Conservation (phyloP, 2,113 vertebrate genomes). For the Panthera uncia region DNA sequence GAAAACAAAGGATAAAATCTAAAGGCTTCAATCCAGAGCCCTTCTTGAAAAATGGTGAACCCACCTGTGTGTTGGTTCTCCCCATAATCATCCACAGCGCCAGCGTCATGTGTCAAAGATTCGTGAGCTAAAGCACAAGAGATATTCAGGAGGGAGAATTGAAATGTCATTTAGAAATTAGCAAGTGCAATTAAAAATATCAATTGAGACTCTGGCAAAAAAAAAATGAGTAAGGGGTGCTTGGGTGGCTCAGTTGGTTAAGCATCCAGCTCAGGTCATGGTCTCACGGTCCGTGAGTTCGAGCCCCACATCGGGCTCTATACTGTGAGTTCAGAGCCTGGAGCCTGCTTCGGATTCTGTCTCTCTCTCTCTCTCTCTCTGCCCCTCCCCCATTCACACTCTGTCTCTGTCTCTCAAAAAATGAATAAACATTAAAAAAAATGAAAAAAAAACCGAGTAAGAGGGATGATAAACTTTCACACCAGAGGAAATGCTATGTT, state of each 20-base stretch:
- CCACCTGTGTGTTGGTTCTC: not conserved
- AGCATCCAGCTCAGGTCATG: too few species aligned
- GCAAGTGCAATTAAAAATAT: not conserved
- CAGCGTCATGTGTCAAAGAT: not conserved
- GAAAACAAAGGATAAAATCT: not conserved
- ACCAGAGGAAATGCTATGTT: not conserved
- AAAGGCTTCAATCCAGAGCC: too few species aligned
- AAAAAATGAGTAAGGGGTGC: not conserved
- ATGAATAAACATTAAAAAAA: too few species aligned
- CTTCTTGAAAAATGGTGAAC: not conserved
- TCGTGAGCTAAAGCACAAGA: constrained; percentile 51
- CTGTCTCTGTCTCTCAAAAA: too few species aligned
- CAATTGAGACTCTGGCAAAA: not conserved
- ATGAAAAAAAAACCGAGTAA: not conserved
- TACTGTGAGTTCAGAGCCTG: too few species aligned
- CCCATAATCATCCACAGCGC: not conserved
- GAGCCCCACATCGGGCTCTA: too few species aligned
- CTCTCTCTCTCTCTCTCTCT: too few species aligned
- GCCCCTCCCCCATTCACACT: too few species aligned
- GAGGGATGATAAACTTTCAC: not conserved
- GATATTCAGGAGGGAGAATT: constrained; percentile 50
- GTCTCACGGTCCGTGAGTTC: too few species aligned
- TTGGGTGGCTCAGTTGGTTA: too few species aligned
- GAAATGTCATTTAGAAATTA: constrained; percentile 60
- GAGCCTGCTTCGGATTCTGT: too few species aligned